Evolutionary conservation across 1,140 invertebrate species (phyloP).

Genomic region (Neodiprion virginianus): DNA sequence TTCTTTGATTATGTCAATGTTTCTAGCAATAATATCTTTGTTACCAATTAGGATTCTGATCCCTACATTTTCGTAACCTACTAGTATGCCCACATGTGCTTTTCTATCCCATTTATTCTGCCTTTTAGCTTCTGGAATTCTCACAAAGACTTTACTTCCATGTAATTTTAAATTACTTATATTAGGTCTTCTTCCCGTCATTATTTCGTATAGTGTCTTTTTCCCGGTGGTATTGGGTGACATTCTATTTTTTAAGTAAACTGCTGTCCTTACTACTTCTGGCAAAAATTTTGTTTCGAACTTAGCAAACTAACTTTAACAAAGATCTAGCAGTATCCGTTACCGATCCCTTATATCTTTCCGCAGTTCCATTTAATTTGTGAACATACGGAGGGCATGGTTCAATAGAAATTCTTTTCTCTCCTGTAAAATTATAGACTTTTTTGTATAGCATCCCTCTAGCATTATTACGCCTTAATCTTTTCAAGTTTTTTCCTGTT

Average conservation of each 20-base stretch:
- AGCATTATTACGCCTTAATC: conserved; percentile 52
- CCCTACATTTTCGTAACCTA: conserved; percentile 14
- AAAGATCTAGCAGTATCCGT: conserved; percentile 33
- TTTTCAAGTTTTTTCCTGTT: conserved; percentile 40
- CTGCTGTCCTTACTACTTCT: conserved; percentile 33
- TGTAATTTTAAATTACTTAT: conserved; percentile 37
- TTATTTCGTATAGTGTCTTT: conserved; percentile 48
- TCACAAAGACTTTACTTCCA: conserved; percentile 43
- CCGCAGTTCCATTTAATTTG: conserved; percentile 48
- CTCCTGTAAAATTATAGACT: conserved; percentile 25
- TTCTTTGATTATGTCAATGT: conserved; percentile 24
- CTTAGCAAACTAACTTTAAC: conserved; percentile 26
- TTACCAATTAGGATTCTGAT: conserved; percentile 21
- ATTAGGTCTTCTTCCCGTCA: conserved; percentile 41
- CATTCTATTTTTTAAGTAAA: conserved; percentile 40
- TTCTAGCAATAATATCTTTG: conserved; percentile 24
- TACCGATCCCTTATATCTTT: conserved; percentile 46
- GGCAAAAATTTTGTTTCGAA: conserved; percentile 45
- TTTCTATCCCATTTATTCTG: conserved; percentile 48
- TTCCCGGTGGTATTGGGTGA: conserved; percentile 41
- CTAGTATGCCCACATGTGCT: conserved; percentile 26
- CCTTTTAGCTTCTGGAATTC: conserved; percentile 41
- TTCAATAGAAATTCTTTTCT: conserved; percentile 42
- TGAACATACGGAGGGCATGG: conserved; percentile 49
- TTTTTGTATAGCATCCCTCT: conserved; percentile 45